Percentiles rank a stretch among this genome's conserved stretches.
Conservation (phyloP, 2,113 vertebrate species). For the Corythornis vintsioides region DNA sequence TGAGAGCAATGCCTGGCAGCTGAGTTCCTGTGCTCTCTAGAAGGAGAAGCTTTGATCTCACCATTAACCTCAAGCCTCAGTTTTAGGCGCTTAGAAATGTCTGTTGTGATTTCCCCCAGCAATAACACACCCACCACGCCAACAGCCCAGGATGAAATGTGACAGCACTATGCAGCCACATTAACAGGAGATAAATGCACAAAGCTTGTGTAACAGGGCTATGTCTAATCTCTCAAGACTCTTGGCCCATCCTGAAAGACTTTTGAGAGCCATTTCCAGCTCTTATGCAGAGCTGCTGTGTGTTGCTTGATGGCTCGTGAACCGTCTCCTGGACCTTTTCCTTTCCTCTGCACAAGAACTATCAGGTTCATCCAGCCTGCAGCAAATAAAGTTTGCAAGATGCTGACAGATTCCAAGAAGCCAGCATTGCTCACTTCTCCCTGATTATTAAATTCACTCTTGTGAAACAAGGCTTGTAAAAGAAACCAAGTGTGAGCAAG, state of each 20-base stretch:
- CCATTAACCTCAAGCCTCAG: background rate
- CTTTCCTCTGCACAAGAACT: background rate
- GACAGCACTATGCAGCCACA: background rate
- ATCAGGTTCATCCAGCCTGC: background rate
- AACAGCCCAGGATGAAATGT: background rate
- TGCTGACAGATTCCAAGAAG: background rate
- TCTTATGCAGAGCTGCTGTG: fast-evolving
- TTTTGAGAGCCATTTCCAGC: background rate
- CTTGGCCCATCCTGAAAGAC: background rate
- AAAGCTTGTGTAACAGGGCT: too few species aligned
- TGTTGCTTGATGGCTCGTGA: background rate
- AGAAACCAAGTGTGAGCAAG: fast-evolving
- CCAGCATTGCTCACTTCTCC: background rate
- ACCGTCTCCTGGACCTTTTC: background rate
- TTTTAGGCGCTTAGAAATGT: background rate
- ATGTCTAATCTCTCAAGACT: background rate
- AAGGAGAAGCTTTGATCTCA: background rate
- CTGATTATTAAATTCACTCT: background rate
- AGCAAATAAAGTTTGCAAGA: background rate
- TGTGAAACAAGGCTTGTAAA: background rate
- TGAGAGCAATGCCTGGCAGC: background rate
- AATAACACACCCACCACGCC: fast-evolving
- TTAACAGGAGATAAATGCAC: background rate
- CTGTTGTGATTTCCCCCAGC: background rate
- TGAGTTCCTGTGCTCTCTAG: background rate